Evolutionary conservation across 2,888 invertebrate species (phyloP).

Genomic region (Panopea generosa): DNA sequence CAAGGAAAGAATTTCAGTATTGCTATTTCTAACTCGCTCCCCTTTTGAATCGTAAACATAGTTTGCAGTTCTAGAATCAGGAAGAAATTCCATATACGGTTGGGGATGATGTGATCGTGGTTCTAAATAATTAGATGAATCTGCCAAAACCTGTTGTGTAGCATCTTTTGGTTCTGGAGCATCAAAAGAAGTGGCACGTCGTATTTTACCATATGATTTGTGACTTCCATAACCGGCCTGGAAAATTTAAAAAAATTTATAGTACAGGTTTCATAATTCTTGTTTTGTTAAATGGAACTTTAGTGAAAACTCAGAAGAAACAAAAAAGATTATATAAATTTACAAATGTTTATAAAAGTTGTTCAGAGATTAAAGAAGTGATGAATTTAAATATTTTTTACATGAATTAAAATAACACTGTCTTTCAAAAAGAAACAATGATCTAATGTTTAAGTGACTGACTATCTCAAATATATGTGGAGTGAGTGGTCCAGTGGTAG

Average conservation of each 20-base stretch:
- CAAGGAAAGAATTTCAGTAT: not conserved
- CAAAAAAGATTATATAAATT: not conserved
- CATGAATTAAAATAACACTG: no score
- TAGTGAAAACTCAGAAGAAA: not conserved
- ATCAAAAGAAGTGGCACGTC: slow-evolving; percentile 70
- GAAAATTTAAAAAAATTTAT: slow-evolving; percentile 16
- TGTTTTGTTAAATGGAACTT: no score
- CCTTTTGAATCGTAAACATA: slow-evolving; percentile 57
- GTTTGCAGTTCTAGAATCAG: slow-evolving; percentile 60
- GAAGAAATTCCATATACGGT: slow-evolving; percentile 67
- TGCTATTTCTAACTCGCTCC: slow-evolving; percentile 33
- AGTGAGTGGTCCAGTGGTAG: no score
- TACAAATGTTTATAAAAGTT: not conserved
- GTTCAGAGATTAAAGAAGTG: no score
- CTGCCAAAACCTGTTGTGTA: slow-evolving; percentile 50
- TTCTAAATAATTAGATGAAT: slow-evolving; percentile 64
- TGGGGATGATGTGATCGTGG: slow-evolving; percentile 60
- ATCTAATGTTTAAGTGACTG: no score
- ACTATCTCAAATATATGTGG: no score
- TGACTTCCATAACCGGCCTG: slow-evolving; percentile 56
- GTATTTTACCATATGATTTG: slow-evolving; percentile 65
- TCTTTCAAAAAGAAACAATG: no score
- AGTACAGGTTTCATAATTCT: no score
- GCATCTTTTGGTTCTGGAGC: slow-evolving; percentile 69
- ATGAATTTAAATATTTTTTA: no score